A percentile compares a stretch with the other conserved stretches of the same genome.
These are phyloP conservation scores for Eospalax fontanierii DNA, from an alignment of 2,797 vertebrate species.

Conservation along the genomic window DNA sequence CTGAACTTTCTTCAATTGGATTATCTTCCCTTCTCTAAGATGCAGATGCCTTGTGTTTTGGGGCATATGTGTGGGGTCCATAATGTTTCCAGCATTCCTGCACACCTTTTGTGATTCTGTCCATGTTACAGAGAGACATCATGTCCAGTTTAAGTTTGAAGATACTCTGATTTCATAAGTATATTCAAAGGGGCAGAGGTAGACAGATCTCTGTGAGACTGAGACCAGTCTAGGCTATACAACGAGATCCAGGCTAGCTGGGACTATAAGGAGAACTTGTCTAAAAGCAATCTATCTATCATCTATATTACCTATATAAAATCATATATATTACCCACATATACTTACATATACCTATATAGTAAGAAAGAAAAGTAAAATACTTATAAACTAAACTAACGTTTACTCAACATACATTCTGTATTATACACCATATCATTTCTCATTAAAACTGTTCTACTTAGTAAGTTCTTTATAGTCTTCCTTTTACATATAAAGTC, in stretches of 20 bases:
- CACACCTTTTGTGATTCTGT: background rate
- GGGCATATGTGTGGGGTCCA: rapidly evolving
- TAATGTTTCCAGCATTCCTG: background rate
- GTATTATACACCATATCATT: background rate
- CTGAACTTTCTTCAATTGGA: background rate
- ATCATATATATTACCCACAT: too few species aligned
- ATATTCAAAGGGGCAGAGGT: too few species aligned
- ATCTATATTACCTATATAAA: too few species aligned
- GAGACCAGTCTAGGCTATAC: too few species aligned
- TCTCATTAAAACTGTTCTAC: background rate
- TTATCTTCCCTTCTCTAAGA: background rate
- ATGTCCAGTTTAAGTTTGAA: background rate
- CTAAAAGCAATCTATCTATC: too few species aligned
- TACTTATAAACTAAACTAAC: background rate
- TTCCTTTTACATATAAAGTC: background rate
- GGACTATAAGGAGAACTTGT: too few species aligned
- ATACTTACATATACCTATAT: too few species aligned
- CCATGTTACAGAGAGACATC: background rate
- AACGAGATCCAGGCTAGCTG: too few species aligned
- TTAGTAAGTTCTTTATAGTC: background rate
- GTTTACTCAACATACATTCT: background rate
- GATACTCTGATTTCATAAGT: background rate
- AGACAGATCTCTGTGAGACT: too few species aligned
- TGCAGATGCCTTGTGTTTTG: background rate
- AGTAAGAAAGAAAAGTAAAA: too few species aligned